A percentile compares a stretch with the other conserved stretches of the same genome.
Conservation (phyloP, 1,140 invertebrate genomes). For the Leptinotarsa texana region DNA sequence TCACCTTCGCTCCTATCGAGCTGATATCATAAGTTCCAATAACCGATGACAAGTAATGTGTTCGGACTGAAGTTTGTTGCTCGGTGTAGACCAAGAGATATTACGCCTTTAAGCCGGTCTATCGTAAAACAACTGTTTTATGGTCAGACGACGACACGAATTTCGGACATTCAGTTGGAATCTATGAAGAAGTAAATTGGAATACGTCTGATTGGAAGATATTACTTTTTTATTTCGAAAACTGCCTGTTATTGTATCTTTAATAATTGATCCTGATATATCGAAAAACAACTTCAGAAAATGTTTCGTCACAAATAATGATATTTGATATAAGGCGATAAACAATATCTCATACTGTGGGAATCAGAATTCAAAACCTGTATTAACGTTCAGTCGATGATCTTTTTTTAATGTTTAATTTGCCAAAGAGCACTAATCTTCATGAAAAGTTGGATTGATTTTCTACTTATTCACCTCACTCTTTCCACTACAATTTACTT, state of each 20-base stretch:
- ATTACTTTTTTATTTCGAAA: not conserved
- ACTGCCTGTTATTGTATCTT: not conserved
- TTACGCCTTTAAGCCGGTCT: constrained; percentile 25
- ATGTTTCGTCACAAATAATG: too few relatives aligned
- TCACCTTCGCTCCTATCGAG: constrained; percentile 21
- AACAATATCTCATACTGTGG: too few relatives aligned
- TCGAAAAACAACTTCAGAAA: too few relatives aligned
- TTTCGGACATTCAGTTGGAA: constrained; percentile 12
- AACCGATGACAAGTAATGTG: constrained; percentile 32
- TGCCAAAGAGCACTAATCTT: too few relatives aligned
- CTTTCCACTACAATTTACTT: too few relatives aligned
- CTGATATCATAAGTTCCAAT: constrained; percentile 29
- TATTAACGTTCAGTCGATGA: not conserved
- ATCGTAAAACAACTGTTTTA: constrained; percentile 28
- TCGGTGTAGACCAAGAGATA: constrained; percentile 26
- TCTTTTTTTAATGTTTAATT: too few relatives aligned
- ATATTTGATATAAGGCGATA: too few relatives aligned
- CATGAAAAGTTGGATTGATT: too few relatives aligned
- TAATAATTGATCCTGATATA: too few relatives aligned
- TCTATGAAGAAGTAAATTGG: constrained; percentile 12
- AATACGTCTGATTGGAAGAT: constrained; percentile 4
- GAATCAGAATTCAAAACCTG: not conserved
- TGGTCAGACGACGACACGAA: constrained; percentile 2
- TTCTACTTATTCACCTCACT: too few relatives aligned
- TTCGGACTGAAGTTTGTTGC: constrained; percentile 20